These are phyloP conservation scores for Drosophila varians DNA, from an alignment of 1,140 invertebrate species.

Conservation along the genomic window DNA sequence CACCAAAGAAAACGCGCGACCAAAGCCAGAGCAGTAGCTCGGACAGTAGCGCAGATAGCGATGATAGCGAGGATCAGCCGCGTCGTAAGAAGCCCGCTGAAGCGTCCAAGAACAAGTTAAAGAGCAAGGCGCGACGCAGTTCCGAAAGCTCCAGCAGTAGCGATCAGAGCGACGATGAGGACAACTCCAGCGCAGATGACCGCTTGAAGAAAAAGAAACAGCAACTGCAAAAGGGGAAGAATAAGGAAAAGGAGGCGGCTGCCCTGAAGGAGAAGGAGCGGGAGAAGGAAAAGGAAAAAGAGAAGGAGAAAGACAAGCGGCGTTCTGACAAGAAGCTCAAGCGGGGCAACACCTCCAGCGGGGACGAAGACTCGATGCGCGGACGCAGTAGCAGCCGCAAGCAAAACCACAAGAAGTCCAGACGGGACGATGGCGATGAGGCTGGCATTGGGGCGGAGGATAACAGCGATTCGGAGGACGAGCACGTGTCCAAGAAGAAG, in stretches of 20 bases:
- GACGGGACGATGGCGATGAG: constrained; percentile 69
- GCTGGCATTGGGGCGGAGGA: constrained; percentile 52
- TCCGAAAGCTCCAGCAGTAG: constrained; percentile 69
- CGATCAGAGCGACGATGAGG: constrained; percentile 74
- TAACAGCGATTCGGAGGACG: constrained; percentile 76
- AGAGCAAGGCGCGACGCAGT: constrained; percentile 68
- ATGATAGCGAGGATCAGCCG: constrained; percentile 67
- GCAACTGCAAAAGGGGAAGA: constrained; percentile 20
- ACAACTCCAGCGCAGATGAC: constrained; percentile 60
- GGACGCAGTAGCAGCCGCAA: constrained; percentile 50
- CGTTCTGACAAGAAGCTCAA: constrained; percentile 64
- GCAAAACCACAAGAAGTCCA: constrained; percentile 74
- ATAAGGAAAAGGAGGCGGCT: constrained; percentile 40
- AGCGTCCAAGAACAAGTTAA: constrained; percentile 29
- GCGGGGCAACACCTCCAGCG: constrained; percentile 34
- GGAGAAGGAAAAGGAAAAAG: constrained; percentile 31
- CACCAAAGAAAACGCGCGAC: constrained; percentile 83
- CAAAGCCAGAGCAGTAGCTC: constrained; percentile 83
- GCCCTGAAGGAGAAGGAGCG: constrained; percentile 44
- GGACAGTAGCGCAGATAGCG: constrained; percentile 74
- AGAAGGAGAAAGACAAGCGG: constrained; percentile 45
- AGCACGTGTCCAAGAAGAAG: constrained; percentile 84
- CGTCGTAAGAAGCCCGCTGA: constrained; percentile 36
- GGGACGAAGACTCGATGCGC: constrained; percentile 20
- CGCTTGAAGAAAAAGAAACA: constrained; percentile 62